Percentiles rank a stretch among this genome's conserved stretches.
phyloP scores from a whole-genome alignment of 2,797 vertebrate species.

The Iguana delicatissima region DNA sequence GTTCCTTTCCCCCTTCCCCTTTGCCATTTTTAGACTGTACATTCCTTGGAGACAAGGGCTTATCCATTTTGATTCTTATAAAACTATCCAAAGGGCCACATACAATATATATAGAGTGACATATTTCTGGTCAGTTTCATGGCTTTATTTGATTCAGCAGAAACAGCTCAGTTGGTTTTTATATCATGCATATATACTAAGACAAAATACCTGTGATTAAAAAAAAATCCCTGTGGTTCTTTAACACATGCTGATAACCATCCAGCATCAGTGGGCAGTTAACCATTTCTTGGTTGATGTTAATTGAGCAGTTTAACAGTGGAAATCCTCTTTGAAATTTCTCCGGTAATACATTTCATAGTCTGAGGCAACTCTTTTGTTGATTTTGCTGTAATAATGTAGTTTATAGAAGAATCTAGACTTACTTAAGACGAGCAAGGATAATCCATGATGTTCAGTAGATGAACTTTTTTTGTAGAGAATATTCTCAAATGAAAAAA shows the following conservation, averaged over 20 bases:
- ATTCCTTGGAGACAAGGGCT: background rate
- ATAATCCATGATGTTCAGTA: background rate
- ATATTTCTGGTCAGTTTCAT: background rate
- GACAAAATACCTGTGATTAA: background rate
- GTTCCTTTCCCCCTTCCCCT: background rate
- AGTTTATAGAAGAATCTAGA: background rate
- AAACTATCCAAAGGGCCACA: background rate
- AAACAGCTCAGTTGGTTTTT: no score
- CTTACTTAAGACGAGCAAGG: background rate
- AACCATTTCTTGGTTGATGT: background rate
- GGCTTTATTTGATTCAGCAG: background rate
- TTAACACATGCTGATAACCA: background rate
- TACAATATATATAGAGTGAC: background rate
- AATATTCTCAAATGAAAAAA: background rate
- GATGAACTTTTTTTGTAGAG: background rate
- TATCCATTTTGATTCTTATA: background rate
- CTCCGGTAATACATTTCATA: background rate
- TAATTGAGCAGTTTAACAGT: background rate
- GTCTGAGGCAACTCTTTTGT: background rate
- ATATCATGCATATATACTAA: background rate
- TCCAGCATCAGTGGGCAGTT: background rate
- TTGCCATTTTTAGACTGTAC: background rate
- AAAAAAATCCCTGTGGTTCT: background rate
- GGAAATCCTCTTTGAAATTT: background rate
- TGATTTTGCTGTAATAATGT: background rate